Evolutionary conservation across 2,888 invertebrate species (phyloP), one percentile per base, ranked within the genome.

Genomic region (Xylota sylvarum): DNA sequence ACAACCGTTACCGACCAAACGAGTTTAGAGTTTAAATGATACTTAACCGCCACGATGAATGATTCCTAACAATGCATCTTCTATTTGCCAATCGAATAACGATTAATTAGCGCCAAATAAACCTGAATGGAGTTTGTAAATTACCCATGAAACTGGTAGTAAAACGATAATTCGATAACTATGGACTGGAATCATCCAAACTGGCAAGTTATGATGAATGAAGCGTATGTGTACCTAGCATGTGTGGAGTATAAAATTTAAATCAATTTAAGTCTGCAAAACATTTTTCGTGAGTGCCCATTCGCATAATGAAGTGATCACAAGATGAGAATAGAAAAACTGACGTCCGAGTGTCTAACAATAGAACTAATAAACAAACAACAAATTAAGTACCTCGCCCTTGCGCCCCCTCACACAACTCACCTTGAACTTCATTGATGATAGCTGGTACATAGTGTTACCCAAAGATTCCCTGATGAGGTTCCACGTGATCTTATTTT

Each of bases 381-480:
- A 52, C 19, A 56, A 55, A 46, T 19, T 9, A 37, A 40, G 17
- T 19, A 23, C 6, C 0, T 9, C 35, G 7, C 40, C 30, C 9
- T 27, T 4, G 14, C 19, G 23, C 9, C 37, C 10, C 43, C 5
- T 7, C 17, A 10, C 37, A 27, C 19, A 19, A 88, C 90, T 89
- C 90, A 97, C 97, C 96, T 98, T 98, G 94, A 99, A 99, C 93
- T 99, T 99, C 99, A 99, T 99, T 92, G 97, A 97, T 91, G 97
- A 98, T 89, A 99, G 95, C 93, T 98, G 98, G 94, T 99, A 98
- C 89, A 99, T 95, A 90, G 98, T 96, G 91, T 96, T 96, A 90
- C 96, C 96, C 98, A 99, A 97, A 90, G 97, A 96, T 91, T 99
- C 99, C 87, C 97, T 95, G 93, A 99, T 99, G 70, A 97, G 96